Evolutionary conservation across 2,888 invertebrate species (phyloP).

Genomic region (Hydraecia micacea): DNA sequence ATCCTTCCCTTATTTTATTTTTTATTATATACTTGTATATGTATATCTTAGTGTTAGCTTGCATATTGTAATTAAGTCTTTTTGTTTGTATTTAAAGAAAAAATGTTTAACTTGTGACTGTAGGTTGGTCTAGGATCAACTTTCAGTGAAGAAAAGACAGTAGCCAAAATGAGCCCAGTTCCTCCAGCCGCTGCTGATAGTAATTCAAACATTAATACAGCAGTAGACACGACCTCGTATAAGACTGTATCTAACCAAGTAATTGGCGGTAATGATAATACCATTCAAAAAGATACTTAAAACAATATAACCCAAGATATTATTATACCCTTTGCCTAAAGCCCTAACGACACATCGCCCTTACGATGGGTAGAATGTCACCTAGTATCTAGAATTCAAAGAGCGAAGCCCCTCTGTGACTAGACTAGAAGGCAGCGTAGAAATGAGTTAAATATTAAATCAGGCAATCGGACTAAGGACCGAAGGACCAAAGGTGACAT

Average conservation of each 20-base stretch:
- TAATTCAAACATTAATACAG: background rate
- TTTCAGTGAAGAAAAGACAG: background rate
- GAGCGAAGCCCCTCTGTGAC: background rate
- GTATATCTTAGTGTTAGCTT: no score
- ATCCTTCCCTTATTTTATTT: no score
- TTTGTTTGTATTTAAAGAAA: background rate
- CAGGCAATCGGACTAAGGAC: constrained; percentile 13
- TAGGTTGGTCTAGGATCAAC: background rate
- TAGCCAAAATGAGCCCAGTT: background rate
- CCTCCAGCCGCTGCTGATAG: background rate
- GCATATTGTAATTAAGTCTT: no score
- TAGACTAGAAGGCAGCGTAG: background rate
- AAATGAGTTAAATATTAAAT: constrained; percentile 23
- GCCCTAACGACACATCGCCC: background rate
- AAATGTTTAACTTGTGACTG: background rate
- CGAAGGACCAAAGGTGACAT: background rate
- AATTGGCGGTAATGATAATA: background rate
- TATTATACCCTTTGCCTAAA: background rate
- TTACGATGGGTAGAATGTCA: no score
- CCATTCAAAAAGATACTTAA: background rate
- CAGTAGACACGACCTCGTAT: background rate
- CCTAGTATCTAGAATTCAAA: constrained; percentile 15
- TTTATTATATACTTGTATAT: no score
- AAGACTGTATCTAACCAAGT: background rate
- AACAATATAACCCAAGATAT: background rate